These are phyloP conservation scores for Cantharis rufa DNA, from an alignment of 2,888 invertebrate genomes.

Conservation along the genomic window DNA sequence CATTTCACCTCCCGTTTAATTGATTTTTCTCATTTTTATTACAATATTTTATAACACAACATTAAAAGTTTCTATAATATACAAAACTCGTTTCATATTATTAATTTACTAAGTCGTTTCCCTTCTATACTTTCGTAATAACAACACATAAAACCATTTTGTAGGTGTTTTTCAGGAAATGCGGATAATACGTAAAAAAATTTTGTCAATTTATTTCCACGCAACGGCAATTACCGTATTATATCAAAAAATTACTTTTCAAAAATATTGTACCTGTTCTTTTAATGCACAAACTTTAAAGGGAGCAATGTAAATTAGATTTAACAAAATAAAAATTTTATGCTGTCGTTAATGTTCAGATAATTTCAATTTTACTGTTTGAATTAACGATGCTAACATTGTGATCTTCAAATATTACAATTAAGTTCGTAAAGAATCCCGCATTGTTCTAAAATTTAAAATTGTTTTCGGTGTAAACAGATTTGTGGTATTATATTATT, in stretches of 20 bases:
- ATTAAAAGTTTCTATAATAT: neutral
- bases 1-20: slow-evolving; percentile 9
- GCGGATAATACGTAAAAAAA: neutral
- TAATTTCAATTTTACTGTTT: neutral
- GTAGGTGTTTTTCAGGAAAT: neutral
- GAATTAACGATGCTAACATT: neutral
- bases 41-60: slow-evolving; percentile 25
- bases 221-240: neutral
- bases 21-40: slow-evolving; percentile 25
- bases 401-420: neutral
- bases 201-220: neutral
- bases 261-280: neutral
- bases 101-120: neutral
- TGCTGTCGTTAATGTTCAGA: neutral
- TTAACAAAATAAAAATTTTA: neutral
- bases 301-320: neutral
- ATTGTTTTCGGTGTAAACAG: neutral
- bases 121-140: neutral
- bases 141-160: neutral
- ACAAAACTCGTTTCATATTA: neutral
- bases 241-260: neutral
- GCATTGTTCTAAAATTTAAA: neutral
- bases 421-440: neutral
- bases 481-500: neutral
- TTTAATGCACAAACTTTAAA: neutral